These are phyloP conservation scores for Saxidomus purpurata DNA, from an alignment of 1,140 invertebrate genomes.

Conservation along the genomic window DNA sequence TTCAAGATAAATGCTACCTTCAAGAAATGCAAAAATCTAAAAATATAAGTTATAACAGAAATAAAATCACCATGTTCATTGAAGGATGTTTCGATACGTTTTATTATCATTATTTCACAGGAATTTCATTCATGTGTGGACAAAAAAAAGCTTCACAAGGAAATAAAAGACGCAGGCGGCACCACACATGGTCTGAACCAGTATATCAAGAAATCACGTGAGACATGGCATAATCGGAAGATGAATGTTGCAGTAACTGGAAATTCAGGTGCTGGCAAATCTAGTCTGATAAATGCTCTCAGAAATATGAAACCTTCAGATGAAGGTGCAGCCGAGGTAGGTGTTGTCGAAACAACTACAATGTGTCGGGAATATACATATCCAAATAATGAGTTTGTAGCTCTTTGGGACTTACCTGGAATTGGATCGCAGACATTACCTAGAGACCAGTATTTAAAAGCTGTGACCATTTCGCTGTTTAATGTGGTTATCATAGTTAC, in stretches of 20 bases:
- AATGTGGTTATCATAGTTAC: neutral
- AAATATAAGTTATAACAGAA: no score
- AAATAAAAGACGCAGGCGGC: neutral
- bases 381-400: neutral
- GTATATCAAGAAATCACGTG: neutral
- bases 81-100: no score
- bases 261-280: constrained; percentile 9
- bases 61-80: no score
- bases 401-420: neutral
- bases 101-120: no score
- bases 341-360: constrained; percentile 12
- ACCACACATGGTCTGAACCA: neutral
- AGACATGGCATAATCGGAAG: neutral
- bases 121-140: no score
- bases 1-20: no score
- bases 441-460: neutral
- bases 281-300: constrained; percentile 27
- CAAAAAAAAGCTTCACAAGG: no score
- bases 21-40: no score
- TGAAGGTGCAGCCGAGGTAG: neutral
- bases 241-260: constrained; percentile 26
- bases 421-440: neutral
- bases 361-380: neutral
- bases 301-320: neutral
- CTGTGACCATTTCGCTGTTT: neutral